Evolutionary conservation across 2,888 invertebrate genomes (phyloP), one percentile per base, ranked within the genome.

Genomic region (Isoperla grammatica): DNA sequence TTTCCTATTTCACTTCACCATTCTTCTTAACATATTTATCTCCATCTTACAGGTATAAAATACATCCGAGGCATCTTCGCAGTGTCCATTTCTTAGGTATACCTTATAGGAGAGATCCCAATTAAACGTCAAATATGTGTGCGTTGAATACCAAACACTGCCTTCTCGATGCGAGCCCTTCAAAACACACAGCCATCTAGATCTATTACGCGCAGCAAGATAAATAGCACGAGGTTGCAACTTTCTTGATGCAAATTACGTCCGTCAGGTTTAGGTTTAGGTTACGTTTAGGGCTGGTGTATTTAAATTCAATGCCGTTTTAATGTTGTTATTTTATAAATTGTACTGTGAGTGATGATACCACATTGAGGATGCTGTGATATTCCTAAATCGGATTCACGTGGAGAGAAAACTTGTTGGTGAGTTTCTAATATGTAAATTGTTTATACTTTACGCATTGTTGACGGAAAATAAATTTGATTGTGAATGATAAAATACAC

Each of bases 171-270:
- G 29, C 29, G 5, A 29, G 29, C 29, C 8, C 29, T 29, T 29
- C 48, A 50, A 19, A 23, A 15, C n/a, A 5, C 13, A 35, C 29
- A 8, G n/a, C 15, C 37, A 13, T n/a, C 29, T 12, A 50, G 50
- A 50, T 48, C 48, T 20, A 48, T 15, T 4, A 19, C 37, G 45
- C 19, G 15, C 40, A 11, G 3, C 12, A 22, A 48, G 48, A 48
- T 22, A 22, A 22, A 48, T 12, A 9, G 48, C 5, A 40, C n/a
- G 40, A 12, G 15, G 40, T 12, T 40, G 5, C 13, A 15, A 17
- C 13, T 15, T 45, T 45, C 22, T 48, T n/a, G 35, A 50, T 50
- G 50, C 50, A 50, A 50, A 50, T 50, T n/a, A n/a, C n/a, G 17
- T 48, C 29, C 29, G 4, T 8, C 8, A 6, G 29, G 29, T 29